phyloP scores from a whole-genome alignment of 2,113 vertebrate genomes.

The Geococcyx californianus region DNA sequence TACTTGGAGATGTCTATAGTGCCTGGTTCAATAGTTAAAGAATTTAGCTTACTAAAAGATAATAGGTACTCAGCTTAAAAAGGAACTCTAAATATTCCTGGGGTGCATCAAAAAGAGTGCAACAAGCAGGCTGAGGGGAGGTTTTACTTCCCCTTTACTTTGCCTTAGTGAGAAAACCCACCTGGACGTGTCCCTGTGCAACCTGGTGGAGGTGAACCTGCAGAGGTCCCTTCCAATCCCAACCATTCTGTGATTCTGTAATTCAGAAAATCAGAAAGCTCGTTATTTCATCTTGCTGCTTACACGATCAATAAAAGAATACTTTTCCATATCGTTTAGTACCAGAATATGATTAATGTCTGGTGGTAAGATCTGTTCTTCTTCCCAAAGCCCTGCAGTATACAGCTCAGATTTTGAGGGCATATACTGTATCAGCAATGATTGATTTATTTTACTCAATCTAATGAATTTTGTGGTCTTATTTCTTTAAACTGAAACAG shows the following conservation, averaged over 20 bases:
- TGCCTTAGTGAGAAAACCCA: too few species aligned
- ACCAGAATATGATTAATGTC: not conserved
- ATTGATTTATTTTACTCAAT: not conserved
- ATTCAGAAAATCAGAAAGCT: not conserved
- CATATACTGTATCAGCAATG: not conserved
- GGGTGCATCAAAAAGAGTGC: too few species aligned
- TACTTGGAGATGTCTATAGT: not conserved
- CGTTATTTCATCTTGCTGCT: not conserved
- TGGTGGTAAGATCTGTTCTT: not conserved
- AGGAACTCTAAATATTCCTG: not conserved
- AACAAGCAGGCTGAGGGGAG: too few species aligned
- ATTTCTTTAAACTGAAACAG: not conserved
- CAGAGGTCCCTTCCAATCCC: too few species aligned
- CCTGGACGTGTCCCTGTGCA: too few species aligned
- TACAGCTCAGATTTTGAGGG: not conserved
- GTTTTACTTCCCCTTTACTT: too few species aligned
- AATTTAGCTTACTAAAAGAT: not conserved
- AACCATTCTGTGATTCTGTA: too few species aligned
- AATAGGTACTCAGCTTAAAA: not conserved
- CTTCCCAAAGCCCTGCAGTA: not conserved
- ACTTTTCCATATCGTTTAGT: not conserved
- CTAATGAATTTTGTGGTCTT: conserved; percentile 1
- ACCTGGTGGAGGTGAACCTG: too few species aligned
- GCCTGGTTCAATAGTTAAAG: not conserved
- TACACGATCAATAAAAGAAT: not conserved